These are phyloP conservation scores for Lateolabrax maculatus DNA, from an alignment of 2,797 vertebrate species.

Conservation along the genomic window DNA sequence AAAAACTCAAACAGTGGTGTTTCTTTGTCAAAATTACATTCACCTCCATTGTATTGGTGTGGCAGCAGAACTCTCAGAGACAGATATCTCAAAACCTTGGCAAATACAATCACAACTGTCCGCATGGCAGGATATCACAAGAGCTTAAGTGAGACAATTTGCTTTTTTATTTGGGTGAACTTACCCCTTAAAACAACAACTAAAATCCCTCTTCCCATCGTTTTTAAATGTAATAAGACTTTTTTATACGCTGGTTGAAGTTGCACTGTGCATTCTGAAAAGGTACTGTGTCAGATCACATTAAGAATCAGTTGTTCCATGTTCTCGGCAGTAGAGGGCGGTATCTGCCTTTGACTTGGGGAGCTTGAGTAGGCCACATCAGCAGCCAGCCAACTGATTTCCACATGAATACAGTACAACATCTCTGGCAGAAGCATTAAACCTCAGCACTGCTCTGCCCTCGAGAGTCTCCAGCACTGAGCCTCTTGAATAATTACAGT, in stretches of 20 bases:
- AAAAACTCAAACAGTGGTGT: background rate
- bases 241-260: background rate
- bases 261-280: conserved; percentile 42
- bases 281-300: background rate
- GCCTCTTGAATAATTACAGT: conserved; percentile 78
- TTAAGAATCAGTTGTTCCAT: background rate
- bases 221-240: background rate
- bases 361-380: background rate
- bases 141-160: background rate
- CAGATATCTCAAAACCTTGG: background rate
- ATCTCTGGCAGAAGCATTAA: conserved; percentile 51
- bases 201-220: background rate
- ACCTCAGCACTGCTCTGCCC: conserved; percentile 62
- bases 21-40: too few relatives aligned
- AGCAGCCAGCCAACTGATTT: conserved; percentile 34
- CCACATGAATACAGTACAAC: conserved; percentile 58
- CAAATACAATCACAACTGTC: background rate
- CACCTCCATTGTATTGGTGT: too few relatives aligned
- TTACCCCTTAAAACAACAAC: background rate
- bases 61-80: background rate
- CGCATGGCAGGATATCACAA: background rate
- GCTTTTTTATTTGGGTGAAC: background rate
- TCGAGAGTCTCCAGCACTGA: conserved; percentile 56
- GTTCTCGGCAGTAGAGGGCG: conserved; percentile 74
- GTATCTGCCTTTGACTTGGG: conserved; percentile 20